Percentiles rank a stretch among this genome's conserved stretches.
Evolutionary conservation across 2,888 invertebrate genomes (phyloP).

Genomic region (Hipparchia sbordonii): DNA sequence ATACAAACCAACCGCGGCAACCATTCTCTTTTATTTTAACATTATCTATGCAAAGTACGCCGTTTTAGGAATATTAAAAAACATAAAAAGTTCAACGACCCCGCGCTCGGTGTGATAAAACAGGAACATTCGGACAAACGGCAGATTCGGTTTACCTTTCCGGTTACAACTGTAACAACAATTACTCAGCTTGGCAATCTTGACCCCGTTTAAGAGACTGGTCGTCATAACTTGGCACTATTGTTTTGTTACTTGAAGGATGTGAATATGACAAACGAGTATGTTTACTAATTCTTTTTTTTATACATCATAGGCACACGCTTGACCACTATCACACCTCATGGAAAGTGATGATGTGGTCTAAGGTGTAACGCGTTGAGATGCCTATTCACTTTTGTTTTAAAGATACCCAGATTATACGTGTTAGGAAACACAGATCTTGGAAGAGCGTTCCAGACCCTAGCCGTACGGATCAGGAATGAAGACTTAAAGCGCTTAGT

Average conservation of each 20-base stretch:
- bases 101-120: constrained; percentile 10
- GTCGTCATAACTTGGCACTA: constrained; percentile 9
- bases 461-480: too few species aligned
- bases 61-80: constrained; percentile 17
- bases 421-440: too few species aligned
- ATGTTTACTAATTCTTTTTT: not conserved
- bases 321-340: too few species aligned
- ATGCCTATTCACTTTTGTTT: too few species aligned
- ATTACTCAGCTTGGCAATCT: constrained; percentile 54
- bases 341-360: too few species aligned
- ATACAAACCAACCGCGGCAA: not conserved
- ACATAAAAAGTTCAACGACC: constrained; percentile 18
- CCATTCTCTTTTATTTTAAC: constrained; percentile 8
- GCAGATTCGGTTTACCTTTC: constrained; percentile 47
- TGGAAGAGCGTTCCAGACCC: too few species aligned
- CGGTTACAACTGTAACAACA: constrained; percentile 59
- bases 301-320: too few species aligned
- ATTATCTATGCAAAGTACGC: not conserved
- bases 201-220: constrained; percentile 37
- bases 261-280: not conserved
- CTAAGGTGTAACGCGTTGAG: too few species aligned
- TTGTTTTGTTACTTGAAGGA: not conserved
- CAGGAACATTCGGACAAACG: constrained; percentile 28
- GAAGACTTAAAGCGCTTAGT: too few species aligned
- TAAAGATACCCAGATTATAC: too few species aligned